Evolutionary conservation across 2,888 invertebrate species (phyloP).

Genomic region (Spisula solida): DNA sequence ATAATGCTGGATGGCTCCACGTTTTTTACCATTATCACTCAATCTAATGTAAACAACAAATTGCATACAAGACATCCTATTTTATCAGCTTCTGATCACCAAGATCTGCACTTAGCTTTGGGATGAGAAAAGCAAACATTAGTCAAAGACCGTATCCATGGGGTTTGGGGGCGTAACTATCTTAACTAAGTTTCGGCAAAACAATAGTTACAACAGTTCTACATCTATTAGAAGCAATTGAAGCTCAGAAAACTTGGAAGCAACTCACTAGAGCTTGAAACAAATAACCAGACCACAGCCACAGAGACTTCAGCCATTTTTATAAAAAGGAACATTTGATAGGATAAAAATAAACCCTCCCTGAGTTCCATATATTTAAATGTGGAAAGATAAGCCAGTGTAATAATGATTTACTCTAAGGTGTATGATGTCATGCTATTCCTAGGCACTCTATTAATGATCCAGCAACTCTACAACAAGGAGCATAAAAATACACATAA

Average conservation of each 20-base stretch:
- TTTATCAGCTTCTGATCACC: not conserved
- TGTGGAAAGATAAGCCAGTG: not conserved
- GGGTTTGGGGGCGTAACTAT: not conserved
- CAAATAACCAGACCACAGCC: not conserved
- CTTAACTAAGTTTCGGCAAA: not conserved
- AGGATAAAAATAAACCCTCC: not conserved
- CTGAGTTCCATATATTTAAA: not conserved
- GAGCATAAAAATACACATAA: constrained; percentile 19
- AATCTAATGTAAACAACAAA: constrained; percentile 46
- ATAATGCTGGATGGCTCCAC: constrained; percentile 8
- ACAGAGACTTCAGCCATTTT: not conserved
- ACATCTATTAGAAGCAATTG: not conserved
- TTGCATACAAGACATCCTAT: constrained; percentile 24
- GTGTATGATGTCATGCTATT: not conserved
- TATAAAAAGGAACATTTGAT: not conserved
- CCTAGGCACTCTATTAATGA: not conserved
- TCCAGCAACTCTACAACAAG: not conserved
- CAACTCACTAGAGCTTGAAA: not conserved
- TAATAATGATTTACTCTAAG: not conserved
- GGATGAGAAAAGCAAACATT: not conserved
- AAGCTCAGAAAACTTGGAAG: not conserved
- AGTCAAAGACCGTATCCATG: not conserved
- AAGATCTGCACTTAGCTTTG: constrained; percentile 7
- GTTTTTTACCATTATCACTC: constrained; percentile 14
- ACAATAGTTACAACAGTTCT: not conserved